Conservation (phyloP, 1,140 invertebrate species). For the Neodiprion lecontei region DNA sequence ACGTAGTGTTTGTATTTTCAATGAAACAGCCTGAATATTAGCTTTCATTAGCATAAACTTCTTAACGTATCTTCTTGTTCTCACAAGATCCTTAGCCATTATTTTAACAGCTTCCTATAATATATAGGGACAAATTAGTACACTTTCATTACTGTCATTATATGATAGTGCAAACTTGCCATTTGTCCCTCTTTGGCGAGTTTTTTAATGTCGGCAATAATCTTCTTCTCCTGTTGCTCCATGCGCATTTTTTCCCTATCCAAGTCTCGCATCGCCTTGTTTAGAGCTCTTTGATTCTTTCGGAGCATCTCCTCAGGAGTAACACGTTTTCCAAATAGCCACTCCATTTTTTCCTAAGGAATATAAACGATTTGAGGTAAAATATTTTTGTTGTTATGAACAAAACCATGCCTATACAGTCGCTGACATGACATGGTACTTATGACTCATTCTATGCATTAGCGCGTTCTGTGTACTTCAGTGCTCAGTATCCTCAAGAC, state of each 20-base stretch:
- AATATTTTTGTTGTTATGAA: no score
- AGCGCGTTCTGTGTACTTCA: no score
- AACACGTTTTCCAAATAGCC: slow-evolving; percentile 95
- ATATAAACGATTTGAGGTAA: no score
- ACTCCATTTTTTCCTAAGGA: slow-evolving; percentile 76
- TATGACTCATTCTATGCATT: no score
- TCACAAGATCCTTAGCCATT: slow-evolving; percentile 98
- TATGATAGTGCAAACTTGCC: slow-evolving; percentile 65
- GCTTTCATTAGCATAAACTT: slow-evolving; percentile 99
- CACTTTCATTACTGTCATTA: slow-evolving; percentile 9
- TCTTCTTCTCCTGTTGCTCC: slow-evolving; percentile 99
- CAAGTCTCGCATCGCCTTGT: slow-evolving; percentile 97
- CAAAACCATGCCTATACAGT: no score
- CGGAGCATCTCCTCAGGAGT: slow-evolving; percentile 98
- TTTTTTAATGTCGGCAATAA: slow-evolving; percentile 98
- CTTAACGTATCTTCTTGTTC: slow-evolving; percentile 94
- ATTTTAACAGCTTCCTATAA: slow-evolving; percentile 98
- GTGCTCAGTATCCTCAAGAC: no score
- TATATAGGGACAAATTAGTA: slow-evolving; percentile 20
- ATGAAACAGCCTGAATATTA: slow-evolving; percentile 98
- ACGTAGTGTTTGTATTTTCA: slow-evolving; percentile 98
- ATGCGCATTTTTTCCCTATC: slow-evolving; percentile 94
- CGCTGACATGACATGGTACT: no score
- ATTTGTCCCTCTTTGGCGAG: slow-evolving; percentile 99
- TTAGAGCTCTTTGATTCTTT: slow-evolving; percentile 98